Evolutionary conservation across 2,113 vertebrate species (phyloP).

Genomic region (Silurus asotus): DNA sequence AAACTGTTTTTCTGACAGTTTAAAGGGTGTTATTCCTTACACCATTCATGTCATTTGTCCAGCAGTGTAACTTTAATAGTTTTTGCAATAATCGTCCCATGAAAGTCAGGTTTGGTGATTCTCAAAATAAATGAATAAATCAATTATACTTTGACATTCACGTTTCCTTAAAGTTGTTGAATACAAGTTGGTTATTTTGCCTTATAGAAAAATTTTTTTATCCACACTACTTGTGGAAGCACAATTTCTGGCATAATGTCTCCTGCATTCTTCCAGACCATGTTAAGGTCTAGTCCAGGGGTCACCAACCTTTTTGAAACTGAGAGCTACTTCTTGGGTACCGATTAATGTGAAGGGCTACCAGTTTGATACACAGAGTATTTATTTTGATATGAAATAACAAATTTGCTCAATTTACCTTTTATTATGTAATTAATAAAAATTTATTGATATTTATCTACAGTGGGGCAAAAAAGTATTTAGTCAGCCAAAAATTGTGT

Average conservation of each 20-base stretch:
- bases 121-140: background rate
- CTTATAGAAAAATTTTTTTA: background rate
- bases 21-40: background rate
- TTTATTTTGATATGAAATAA: too few relatives aligned
- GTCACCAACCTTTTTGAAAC: too few relatives aligned
- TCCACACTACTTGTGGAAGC: background rate
- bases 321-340: too few relatives aligned
- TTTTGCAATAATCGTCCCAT: background rate
- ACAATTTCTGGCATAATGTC: background rate
- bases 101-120: background rate
- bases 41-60: background rate
- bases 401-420: too few relatives aligned
- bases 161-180: too few relatives aligned
- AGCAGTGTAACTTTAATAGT: background rate
- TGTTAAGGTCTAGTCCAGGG: background rate
- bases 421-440: too few relatives aligned
- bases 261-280: background rate
- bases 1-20: background rate
- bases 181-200: background rate
- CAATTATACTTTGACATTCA: too few relatives aligned
- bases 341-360: too few relatives aligned
- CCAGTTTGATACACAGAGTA: too few relatives aligned
- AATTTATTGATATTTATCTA: too few relatives aligned
- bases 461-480: too few relatives aligned
- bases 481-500: too few relatives aligned